Percentiles rank a stretch among this genome's conserved stretches.
These are phyloP conservation scores for Chironomus tepperi DNA, from an alignment of 1,140 invertebrate species.

Conservation along the genomic window DNA sequence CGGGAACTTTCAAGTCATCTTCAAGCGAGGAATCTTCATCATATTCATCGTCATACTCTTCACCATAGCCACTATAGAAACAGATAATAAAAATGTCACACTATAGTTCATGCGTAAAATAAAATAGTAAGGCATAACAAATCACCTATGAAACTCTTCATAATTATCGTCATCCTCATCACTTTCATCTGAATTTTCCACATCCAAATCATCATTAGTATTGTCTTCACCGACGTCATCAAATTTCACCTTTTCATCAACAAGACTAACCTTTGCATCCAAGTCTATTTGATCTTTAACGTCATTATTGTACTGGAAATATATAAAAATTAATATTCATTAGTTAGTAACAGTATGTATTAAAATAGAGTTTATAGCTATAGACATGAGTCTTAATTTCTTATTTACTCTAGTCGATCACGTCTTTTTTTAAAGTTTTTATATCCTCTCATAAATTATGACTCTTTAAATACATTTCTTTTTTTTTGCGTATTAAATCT, in stretches of 20 bases:
- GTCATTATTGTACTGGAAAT: constrained; percentile 16
- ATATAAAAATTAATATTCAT: neutral
- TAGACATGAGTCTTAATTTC: neutral
- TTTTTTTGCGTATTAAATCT: no score
- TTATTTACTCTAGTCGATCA: no score
- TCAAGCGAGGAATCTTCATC: neutral
- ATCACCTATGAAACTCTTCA: neutral
- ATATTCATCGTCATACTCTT: constrained; percentile 3
- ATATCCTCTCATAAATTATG: no score
- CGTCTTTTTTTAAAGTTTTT: no score
- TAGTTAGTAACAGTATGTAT: neutral
- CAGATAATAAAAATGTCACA: neutral
- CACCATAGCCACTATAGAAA: neutral
- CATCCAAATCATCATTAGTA: neutral
- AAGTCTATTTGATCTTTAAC: neutral
- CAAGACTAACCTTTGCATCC: neutral
- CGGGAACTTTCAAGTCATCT: neutral
- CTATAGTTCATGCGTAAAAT: neutral
- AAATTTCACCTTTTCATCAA: neutral
- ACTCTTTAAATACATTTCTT: no score
- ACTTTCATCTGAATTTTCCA: neutral
- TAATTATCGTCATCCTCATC: neutral
- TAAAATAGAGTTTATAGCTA: neutral
- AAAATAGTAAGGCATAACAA: no score
- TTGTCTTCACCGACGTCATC: neutral